Evolutionary conservation across 1,140 invertebrate genomes (phyloP).

Genomic region (Atta colombica): DNA sequence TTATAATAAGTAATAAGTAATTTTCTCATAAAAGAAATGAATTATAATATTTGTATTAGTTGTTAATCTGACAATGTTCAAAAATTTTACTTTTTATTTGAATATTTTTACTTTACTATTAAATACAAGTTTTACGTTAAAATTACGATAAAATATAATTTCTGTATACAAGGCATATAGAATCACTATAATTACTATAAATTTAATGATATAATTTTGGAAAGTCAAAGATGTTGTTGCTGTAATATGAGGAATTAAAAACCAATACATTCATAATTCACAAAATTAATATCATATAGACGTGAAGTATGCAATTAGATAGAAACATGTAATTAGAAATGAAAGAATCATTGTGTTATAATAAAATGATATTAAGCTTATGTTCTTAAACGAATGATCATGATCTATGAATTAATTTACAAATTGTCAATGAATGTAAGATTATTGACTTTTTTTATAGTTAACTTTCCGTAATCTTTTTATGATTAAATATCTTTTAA

Average conservation of each 20-base stretch:
- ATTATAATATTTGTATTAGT: background rate
- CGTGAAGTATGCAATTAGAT: constrained; percentile 4
- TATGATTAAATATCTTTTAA: background rate
- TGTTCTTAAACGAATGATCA: background rate
- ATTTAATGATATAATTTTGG: constrained; percentile 27
- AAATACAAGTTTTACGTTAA: background rate
- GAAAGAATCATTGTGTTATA: background rate
- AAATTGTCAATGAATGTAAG: background rate
- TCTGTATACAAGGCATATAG: background rate
- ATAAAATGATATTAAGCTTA: background rate
- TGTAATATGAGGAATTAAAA: constrained; percentile 1
- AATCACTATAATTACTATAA: background rate
- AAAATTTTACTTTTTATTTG: background rate
- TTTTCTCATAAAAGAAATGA: background rate
- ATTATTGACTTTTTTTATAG: background rate
- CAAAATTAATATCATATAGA: background rate
- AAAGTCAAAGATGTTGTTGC: background rate
- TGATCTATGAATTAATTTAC: background rate
- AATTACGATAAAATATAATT: background rate
- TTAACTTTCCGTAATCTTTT: background rate
- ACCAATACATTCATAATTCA: background rate
- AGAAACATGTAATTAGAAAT: constrained; percentile 1
- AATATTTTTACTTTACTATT: background rate
- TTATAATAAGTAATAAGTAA: background rate
- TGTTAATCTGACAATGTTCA: background rate